A percentile compares a stretch with the other conserved stretches of the same genome.
These are phyloP conservation scores for Perdita meconis DNA, from an alignment of 2,888 invertebrate genomes.

Conservation along the genomic window DNA sequence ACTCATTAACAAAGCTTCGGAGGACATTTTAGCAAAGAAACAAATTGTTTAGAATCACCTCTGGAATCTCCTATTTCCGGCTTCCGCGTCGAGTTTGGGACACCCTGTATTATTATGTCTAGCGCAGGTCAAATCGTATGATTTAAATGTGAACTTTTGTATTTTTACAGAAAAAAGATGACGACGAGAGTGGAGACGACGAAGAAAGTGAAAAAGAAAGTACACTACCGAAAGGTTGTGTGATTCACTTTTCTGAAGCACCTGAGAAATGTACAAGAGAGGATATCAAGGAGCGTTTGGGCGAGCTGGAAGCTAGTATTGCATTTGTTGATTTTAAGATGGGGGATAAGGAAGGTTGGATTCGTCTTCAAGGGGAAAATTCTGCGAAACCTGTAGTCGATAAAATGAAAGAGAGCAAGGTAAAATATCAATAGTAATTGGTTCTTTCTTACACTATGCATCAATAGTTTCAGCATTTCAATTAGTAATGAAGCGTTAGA, in stretches of 20 bases:
- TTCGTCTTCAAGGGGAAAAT: constrained; percentile 90
- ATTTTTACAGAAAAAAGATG: constrained; percentile 24
- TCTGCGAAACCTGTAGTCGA: constrained; percentile 88
- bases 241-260: constrained; percentile 89
- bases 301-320: constrained; percentile 86
- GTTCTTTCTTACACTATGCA: neutral
- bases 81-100: no score
- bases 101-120: no score
- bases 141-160: neutral
- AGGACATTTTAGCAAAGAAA: no score
- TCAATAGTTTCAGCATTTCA: neutral
- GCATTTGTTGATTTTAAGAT: constrained; percentile 91
- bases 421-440: constrained; percentile 80
- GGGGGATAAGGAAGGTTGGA: constrained; percentile 90
- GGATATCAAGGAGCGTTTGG: constrained; percentile 89
- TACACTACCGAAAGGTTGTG: constrained; percentile 89
- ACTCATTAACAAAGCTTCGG: no score
- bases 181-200: constrained; percentile 36
- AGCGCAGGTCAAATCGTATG: neutral
- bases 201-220: constrained; percentile 63
- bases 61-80: no score
- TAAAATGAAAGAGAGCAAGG: constrained; percentile 88
- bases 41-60: no score
- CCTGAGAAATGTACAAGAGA: constrained; percentile 88
- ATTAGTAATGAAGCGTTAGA: no score